phyloP scores from a whole-genome alignment of 1,140 invertebrate genomes.

The Aphidius ervi region DNA sequence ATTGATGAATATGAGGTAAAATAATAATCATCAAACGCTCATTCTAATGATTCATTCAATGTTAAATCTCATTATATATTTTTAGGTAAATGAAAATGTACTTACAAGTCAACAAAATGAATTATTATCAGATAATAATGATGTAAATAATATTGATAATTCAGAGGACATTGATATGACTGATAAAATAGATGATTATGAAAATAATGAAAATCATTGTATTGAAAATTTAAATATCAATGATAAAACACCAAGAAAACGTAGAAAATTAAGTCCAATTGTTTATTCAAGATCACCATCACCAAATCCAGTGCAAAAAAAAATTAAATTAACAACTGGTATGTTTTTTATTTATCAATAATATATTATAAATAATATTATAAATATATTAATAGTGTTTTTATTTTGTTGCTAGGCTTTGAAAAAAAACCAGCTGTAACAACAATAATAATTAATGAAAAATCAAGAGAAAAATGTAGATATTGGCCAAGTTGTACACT shows the following conservation, averaged over 20 bases:
- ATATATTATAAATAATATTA: too few relatives aligned
- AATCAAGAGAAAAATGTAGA: conserved; percentile 47
- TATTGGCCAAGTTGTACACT: conserved; percentile 51
- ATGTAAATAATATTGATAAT: conserved; percentile 4
- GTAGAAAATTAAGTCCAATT: conserved; percentile 49
- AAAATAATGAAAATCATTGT: conserved; percentile 40
- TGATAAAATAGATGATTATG: conserved; percentile 28
- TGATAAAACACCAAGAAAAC: conserved; percentile 32
- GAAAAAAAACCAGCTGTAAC: conserved; percentile 33
- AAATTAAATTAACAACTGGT: background rate
- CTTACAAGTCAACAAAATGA: conserved; percentile 35
- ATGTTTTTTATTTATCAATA: too few relatives aligned
- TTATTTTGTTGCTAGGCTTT: conserved; percentile 10
- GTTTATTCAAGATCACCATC: conserved; percentile 44
- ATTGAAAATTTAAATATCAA: conserved; percentile 33
- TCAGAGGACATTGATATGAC: conserved; percentile 33
- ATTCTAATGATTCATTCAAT: conserved; percentile 2
- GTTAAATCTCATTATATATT: conserved; percentile 14
- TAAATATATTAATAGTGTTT: too few relatives aligned
- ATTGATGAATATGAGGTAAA: conserved; percentile 43
- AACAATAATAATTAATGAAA: conserved; percentile 33
- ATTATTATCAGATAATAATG: conserved; percentile 27
- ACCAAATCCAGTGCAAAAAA: conserved; percentile 31
- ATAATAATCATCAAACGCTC: background rate
- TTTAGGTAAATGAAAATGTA: conserved; percentile 44